Evolutionary conservation across 1,140 invertebrate genomes (phyloP), one percentile per base, ranked within the genome.

Genomic region (Bombus turneri): DNA sequence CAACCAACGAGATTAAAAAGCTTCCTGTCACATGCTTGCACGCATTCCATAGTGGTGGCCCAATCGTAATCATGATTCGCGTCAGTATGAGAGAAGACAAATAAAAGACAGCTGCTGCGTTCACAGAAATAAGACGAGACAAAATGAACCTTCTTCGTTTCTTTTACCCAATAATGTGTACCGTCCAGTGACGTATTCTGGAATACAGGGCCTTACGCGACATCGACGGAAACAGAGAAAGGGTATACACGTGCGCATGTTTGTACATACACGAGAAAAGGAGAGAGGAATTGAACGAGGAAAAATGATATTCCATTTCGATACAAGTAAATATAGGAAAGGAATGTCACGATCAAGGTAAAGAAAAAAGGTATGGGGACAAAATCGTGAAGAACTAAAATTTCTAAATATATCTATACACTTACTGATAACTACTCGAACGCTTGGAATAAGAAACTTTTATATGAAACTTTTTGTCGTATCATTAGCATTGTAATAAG

Each of bases 81-180:
- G 81, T 28, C 41, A 37, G 75, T 82, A 64, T 57, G 83, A 72
- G 76, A 81, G 81, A 85, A 85, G 80, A 88, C 86, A 85, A 89
- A 86, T 75, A 85, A 73, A 86, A 81, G 78, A 88, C 81, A 87
- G 64, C 82, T 81, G 79, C 53, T 59, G 37, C 47, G 75, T 47
- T 69, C 66, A 86, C 74, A 83, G 81, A 80, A 86, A 74, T 69
- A 81, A 80, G 83, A 66, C 59, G 83, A 85, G 62, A 74, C 69
- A 59, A 81, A 31, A 39, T 41, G 84, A 71, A 69, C 79, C 75
- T 78, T 69, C n/a, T 41, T 34, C 41, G 37, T 71, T 81, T 86
- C 57, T 86, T 83, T 83, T 74, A 66, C 64, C 66, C 86, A 47
- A 78, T 80, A 82, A 87, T 74, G 72, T 76, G 86, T 66, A 66